phyloP scores from a whole-genome alignment of 2,797 vertebrate species.

The Labeo calbasu region DNA sequence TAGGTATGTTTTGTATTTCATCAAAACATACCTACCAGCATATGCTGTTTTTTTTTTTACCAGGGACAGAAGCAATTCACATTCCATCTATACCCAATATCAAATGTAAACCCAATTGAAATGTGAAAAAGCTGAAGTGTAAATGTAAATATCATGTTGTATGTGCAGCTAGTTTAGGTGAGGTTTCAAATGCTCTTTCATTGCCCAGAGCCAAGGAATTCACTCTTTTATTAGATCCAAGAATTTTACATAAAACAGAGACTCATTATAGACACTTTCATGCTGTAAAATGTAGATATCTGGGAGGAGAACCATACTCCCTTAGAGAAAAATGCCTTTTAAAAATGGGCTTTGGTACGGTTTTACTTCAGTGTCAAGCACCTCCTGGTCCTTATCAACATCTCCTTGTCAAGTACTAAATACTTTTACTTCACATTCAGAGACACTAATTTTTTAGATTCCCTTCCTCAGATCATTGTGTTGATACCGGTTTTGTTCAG shows the following conservation, averaged over 20 bases:
- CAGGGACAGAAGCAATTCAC: background rate
- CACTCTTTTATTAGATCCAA: background rate
- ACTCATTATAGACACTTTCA: constrained; percentile 5
- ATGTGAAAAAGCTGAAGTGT: background rate
- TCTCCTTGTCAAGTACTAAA: background rate
- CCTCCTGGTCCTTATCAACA: background rate
- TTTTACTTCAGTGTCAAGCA: background rate
- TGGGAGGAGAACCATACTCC: background rate
- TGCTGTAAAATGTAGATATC: background rate
- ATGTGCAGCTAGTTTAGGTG: background rate
- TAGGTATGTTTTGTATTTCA: too few species aligned
- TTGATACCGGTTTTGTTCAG: background rate
- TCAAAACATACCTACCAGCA: too few species aligned
- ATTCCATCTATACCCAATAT: background rate
- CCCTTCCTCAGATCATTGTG: background rate
- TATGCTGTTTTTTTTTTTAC: too few species aligned
- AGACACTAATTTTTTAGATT: background rate
- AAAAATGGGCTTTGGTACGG: background rate
- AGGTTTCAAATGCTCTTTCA: constrained; percentile 1
- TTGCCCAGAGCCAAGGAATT: background rate
- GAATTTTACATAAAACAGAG: constrained; percentile 15
- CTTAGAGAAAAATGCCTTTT: constrained; percentile 4
- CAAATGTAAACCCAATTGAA: background rate
- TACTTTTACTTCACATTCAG: background rate
- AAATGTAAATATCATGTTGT: too few species aligned